Conservation (phyloP, 2,888 invertebrate genomes). For the Melolontha melolontha region DNA sequence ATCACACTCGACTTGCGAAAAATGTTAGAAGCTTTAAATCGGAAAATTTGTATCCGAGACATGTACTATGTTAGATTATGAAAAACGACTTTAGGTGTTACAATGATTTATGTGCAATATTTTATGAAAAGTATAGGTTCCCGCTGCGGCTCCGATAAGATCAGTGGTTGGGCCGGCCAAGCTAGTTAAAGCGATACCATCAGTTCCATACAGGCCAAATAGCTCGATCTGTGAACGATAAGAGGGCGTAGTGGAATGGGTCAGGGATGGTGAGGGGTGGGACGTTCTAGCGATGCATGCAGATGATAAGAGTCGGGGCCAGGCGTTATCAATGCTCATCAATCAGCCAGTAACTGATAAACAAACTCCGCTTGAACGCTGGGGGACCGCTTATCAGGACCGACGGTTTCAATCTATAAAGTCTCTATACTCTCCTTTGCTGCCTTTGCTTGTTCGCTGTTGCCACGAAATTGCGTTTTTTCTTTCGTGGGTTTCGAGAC, state of each 20-base stretch:
- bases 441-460: constrained; percentile 31
- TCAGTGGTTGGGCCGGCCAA: constrained; percentile 67
- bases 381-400: constrained; percentile 68
- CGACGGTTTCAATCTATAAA: constrained; percentile 69
- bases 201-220: constrained; percentile 65
- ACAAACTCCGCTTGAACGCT: constrained; percentile 65
- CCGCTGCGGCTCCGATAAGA: constrained; percentile 64
- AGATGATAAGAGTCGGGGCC: constrained; percentile 64
- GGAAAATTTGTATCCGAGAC: constrained; percentile 14
- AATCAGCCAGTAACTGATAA: constrained; percentile 66
- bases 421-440: constrained; percentile 52
- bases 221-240: constrained; percentile 60
- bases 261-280: constrained; percentile 50
- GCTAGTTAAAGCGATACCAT: constrained; percentile 72
- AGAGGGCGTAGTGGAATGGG: constrained; percentile 55
- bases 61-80: constrained; percentile 42
- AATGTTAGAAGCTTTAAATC: constrained; percentile 10
- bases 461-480: constrained; percentile 43
- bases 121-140: constrained; percentile 59
- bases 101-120: constrained; percentile 62
- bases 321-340: constrained; percentile 65
- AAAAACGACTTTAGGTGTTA: constrained; percentile 54
- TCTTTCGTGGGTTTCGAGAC: constrained; percentile 30
- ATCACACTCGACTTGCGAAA: neutral
- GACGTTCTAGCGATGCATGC: constrained; percentile 62